A percentile compares a stretch with the other conserved stretches of the same genome.
These are phyloP conservation scores for Hyposoter didymator DNA, from an alignment of 2,888 invertebrate genomes.

Conservation along the genomic window DNA sequence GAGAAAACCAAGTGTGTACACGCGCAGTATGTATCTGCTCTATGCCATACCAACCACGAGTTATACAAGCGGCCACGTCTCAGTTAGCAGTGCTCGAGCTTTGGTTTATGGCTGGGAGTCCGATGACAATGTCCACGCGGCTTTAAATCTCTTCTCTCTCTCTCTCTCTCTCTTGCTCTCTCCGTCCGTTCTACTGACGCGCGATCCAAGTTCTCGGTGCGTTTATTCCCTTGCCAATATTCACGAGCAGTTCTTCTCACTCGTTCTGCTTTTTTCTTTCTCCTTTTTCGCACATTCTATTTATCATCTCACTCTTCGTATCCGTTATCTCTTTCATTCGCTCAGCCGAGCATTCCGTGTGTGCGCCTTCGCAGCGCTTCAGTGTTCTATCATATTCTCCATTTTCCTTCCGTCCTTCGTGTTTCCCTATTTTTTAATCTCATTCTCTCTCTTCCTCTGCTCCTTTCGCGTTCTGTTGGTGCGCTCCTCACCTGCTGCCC, in stretches of 20 bases:
- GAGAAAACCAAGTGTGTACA: conserved; percentile 66
- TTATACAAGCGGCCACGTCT: conserved; percentile 72
- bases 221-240: conserved; percentile 53
- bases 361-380: conserved; percentile 37
- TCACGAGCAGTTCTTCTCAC: conserved; percentile 36
- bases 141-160: conserved; percentile 78
- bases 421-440: conserved; percentile 44
- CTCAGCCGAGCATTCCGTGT: conserved; percentile 21
- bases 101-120: conserved; percentile 79
- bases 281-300: conserved; percentile 37
- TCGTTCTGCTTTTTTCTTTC: conserved; percentile 26
- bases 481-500: conserved; percentile 53
- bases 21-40: conserved; percentile 69
- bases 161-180: conserved; percentile 58
- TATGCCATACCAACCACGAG: conserved; percentile 62
- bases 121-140: conserved; percentile 81
- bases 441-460: background rate
- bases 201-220: conserved; percentile 46
- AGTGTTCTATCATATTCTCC: conserved; percentile 79
- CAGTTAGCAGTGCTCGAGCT: conserved; percentile 73
- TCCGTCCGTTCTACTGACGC: conserved; percentile 34
- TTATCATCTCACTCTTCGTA: conserved; percentile 62
- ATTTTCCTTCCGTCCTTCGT: conserved; percentile 67
- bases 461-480: conserved; percentile 66
- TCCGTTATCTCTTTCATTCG: conserved; percentile 47